Conservation (phyloP, 2,888 invertebrate genomes). For the Auanema freiburgensis region DNA sequence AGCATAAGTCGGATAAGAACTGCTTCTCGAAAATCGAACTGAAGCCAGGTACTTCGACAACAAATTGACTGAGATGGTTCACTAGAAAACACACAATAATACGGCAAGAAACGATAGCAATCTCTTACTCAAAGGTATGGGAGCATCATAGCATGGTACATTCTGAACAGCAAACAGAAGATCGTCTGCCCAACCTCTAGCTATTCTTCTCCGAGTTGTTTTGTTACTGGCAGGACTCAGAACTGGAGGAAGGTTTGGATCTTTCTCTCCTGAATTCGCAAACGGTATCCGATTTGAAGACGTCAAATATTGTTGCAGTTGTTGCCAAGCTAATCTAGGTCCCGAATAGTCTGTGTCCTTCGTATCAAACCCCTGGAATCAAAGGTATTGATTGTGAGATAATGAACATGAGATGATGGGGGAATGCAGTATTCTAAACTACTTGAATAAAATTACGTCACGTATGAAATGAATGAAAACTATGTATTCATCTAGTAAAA, state of each 20-base stretch:
- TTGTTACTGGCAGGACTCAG: neutral
- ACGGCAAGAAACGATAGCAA: neutral
- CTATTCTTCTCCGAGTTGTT: constrained; percentile 12
- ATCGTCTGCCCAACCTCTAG: constrained; percentile 56
- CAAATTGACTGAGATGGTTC: constrained; percentile 59
- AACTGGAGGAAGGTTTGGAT: neutral
- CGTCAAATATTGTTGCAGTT: constrained; percentile 45
- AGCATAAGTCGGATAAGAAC: constrained; percentile 51
- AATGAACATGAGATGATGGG: too few species aligned
- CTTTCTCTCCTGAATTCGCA: constrained; percentile 21
- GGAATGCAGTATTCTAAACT: too few species aligned
- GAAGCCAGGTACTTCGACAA: constrained; percentile 47
- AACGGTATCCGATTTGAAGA: constrained; percentile 49
- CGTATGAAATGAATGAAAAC: too few species aligned
- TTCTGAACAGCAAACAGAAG: constrained; percentile 51
- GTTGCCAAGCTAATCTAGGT: constrained; percentile 55
- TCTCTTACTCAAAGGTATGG: constrained; percentile 57
- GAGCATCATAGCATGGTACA: constrained; percentile 60
- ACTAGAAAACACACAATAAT: too few species aligned
- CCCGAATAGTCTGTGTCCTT: constrained; percentile 55
- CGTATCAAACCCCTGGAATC: constrained; percentile 61
- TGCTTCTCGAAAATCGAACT: constrained; percentile 44
- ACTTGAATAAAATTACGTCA: too few species aligned
- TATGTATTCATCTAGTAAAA: too few species aligned
- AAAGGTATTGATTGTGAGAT: too few species aligned